phyloP scores from a whole-genome alignment of 2,113 vertebrate genomes.

The Sander lucioperca region DNA sequence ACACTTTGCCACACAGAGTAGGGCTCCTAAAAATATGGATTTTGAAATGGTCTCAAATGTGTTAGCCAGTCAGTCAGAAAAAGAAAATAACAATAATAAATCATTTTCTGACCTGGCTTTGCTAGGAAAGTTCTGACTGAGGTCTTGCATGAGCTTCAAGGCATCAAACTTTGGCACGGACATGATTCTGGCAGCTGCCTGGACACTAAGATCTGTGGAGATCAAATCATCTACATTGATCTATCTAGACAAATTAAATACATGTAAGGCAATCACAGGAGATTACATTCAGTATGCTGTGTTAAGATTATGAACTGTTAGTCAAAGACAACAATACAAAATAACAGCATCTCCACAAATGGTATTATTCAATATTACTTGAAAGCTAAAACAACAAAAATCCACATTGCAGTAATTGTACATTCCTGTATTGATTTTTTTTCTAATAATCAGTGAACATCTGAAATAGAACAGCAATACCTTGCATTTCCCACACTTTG shows the following conservation, averaged over 20 bases:
- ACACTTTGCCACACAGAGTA: constrained; percentile 30
- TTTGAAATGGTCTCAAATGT: constrained; percentile 36
- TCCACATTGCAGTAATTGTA: background rate
- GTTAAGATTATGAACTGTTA: background rate
- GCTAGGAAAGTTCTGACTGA: constrained; percentile 95
- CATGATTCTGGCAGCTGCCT: constrained; percentile 91
- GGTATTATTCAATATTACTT: background rate
- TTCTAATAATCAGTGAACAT: background rate
- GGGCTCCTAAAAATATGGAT: constrained; percentile 14
- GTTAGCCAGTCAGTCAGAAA: constrained; percentile 7
- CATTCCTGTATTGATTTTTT: background rate
- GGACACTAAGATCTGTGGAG: constrained; percentile 93
- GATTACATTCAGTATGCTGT: background rate
- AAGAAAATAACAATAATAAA: constrained; percentile 7
- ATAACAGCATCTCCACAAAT: background rate
- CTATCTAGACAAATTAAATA: background rate
- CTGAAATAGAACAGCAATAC: constrained; percentile 72
- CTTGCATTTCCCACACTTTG: constrained; percentile 98
- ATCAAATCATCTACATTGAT: constrained; percentile 34
- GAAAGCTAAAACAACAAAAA: background rate
- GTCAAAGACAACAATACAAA: background rate
- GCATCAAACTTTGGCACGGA: constrained; percentile 90
- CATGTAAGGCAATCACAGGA: background rate
- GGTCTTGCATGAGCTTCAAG: constrained; percentile 93
- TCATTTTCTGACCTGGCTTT: constrained; percentile 91